Percentiles rank a stretch among this genome's conserved stretches.
Evolutionary conservation across 2,888 invertebrate species (phyloP).

Genomic region (Tromatobia lineatoria): DNA sequence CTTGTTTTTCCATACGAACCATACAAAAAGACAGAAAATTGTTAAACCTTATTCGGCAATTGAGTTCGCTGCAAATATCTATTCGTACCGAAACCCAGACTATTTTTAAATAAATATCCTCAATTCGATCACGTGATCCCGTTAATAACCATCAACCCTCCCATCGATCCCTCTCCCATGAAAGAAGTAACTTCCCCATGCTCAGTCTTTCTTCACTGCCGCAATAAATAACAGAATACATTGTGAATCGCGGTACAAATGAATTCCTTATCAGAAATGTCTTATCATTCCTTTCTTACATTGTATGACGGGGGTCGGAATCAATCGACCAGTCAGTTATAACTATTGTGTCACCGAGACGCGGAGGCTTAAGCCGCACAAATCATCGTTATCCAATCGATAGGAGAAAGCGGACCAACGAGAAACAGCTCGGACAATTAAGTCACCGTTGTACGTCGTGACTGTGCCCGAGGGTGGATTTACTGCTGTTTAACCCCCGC

Average conservation of each 20-base stretch:
- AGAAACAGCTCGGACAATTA: slow-evolving; percentile 76
- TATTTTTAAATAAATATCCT: too few relatives aligned
- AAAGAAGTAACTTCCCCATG: not conserved
- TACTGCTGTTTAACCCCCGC: slow-evolving; percentile 82
- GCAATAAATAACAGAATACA: not conserved
- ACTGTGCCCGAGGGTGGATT: slow-evolving; percentile 76
- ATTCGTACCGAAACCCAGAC: too few relatives aligned
- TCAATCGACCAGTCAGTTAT: slow-evolving; percentile 53
- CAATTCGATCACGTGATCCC: not conserved
- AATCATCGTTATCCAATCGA: slow-evolving; percentile 81
- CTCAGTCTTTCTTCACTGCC: not conserved
- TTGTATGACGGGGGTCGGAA: slow-evolving; percentile 21
- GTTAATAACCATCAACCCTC: not conserved
- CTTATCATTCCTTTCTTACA: too few relatives aligned
- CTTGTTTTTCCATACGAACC: too few relatives aligned
- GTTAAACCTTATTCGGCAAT: not conserved
- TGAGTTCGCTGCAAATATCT: too few relatives aligned
- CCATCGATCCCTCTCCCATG: not conserved
- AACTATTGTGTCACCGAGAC: slow-evolving; percentile 27
- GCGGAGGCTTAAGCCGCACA: slow-evolving; percentile 66
- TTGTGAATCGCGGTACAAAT: not conserved
- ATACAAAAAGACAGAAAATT: not conserved
- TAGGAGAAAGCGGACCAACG: slow-evolving; percentile 69
- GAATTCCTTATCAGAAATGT: slow-evolving; percentile 44
- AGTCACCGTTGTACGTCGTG: slow-evolving; percentile 76